These are phyloP conservation scores for Arbacia lixula DNA, from an alignment of 53 echinoderm and acorn worm genomes.

Conservation along the genomic window DNA sequence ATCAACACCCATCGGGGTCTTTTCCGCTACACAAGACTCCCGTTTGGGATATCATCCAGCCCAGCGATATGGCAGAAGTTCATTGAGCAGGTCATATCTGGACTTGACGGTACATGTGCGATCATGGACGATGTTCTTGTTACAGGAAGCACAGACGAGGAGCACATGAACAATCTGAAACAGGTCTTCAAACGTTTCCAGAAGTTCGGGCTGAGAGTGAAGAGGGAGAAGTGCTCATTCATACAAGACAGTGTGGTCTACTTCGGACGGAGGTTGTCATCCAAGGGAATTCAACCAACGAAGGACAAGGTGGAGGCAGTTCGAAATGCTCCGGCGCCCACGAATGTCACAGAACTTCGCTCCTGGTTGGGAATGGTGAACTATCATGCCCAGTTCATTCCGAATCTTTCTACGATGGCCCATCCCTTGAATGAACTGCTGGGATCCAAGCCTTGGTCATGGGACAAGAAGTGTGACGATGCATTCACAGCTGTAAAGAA, in stretches of 20 bases:
- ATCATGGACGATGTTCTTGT: constrained; percentile 66
- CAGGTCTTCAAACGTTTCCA: constrained; percentile 2
- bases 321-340: neutral
- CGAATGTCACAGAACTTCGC: neutral
- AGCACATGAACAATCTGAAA: neutral
- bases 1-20: constrained; percentile 51
- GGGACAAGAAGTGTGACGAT: too few species aligned
- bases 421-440: constrained; percentile 56
- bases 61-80: constrained; percentile 58
- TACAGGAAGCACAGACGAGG: constrained; percentile 4
- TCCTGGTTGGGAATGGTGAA: neutral
- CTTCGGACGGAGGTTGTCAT: neutral
- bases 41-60: constrained; percentile 54
- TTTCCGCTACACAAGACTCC: constrained; percentile 33
- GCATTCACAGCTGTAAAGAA: too few species aligned
- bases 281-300: neutral
- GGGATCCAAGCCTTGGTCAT: too few species aligned
- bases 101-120: constrained; percentile 32
- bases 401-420: constrained; percentile 58
- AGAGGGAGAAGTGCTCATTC: neutral
- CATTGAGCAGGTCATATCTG: constrained; percentile 59
- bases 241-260: neutral
- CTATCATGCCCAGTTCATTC: constrained; percentile 35
- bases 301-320: neutral
- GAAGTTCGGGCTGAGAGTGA: neutral